phyloP scores from a whole-genome alignment of 2,888 invertebrate species.

The Linnaemya vulpina region DNA sequence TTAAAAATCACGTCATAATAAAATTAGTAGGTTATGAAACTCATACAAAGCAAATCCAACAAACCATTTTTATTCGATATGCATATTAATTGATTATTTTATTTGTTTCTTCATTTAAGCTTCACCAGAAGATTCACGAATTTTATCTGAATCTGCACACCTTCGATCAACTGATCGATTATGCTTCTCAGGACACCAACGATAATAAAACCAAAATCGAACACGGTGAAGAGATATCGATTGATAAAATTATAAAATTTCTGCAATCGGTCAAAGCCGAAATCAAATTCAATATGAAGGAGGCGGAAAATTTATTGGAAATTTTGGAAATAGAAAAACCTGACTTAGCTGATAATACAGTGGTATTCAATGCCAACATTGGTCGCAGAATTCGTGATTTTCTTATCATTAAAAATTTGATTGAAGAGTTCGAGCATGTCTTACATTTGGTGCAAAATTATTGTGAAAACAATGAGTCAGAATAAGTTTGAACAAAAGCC shows the following conservation, averaged over 20 bases:
- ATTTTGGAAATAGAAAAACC: constrained; percentile 65
- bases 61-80: no score
- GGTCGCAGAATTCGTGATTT: constrained; percentile 66
- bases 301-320: constrained; percentile 54
- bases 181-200: constrained; percentile 56
- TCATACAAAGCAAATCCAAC: no score
- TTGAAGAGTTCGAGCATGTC: constrained; percentile 66
- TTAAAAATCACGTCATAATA: no score
- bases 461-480: constrained; percentile 49
- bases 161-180: constrained; percentile 62
- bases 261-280: constrained; percentile 39
- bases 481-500: constrained; percentile 27
- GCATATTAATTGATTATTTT: background rate
- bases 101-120: constrained; percentile 34
- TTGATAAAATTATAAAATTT: constrained; percentile 59
- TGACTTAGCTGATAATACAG: constrained; percentile 44
- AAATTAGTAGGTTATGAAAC: no score
- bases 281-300: constrained; percentile 59
- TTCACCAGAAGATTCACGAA: constrained; percentile 68
- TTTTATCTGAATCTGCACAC: constrained; percentile 73
- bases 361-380: constrained; percentile 45
- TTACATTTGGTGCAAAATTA: constrained; percentile 52
- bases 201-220: constrained; percentile 64
- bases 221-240: constrained; percentile 52
- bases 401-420: constrained; percentile 71